Conservation (phyloP, 2,113 vertebrate species). For the Pluvianellus socialis region DNA sequence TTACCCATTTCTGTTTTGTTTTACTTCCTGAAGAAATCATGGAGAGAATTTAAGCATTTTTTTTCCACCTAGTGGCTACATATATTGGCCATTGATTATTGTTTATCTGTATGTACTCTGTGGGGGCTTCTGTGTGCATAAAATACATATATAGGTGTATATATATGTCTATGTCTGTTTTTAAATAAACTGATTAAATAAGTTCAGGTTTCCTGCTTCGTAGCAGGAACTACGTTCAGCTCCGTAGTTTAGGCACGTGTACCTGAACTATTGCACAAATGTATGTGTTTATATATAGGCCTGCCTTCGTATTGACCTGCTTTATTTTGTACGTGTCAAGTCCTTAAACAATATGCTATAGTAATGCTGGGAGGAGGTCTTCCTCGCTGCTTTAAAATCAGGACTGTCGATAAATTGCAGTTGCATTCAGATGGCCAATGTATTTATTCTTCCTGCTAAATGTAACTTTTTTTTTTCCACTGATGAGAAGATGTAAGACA, state of each 20-base stretch:
- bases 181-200: background rate
- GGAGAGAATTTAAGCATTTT: background rate
- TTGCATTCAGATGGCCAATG: background rate
- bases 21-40: background rate
- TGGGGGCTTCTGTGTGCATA: background rate
- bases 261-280: background rate
- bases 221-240: no score
- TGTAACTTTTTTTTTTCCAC: no score
- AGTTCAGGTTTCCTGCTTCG: background rate
- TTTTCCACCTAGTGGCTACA: background rate
- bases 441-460: background rate
- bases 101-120: background rate
- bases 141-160: background rate
- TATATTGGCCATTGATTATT: background rate
- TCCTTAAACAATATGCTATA: background rate
- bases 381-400: background rate
- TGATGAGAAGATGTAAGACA: background rate
- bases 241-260: fast-evolving
- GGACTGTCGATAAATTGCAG: background rate
- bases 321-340: background rate
- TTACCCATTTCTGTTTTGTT: background rate
- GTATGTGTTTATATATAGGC: background rate
- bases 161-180: background rate
- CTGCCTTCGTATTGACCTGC: background rate
- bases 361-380: background rate